phyloP scores from a whole-genome alignment of 2,888 invertebrate genomes.

The Eristalis intricaria region DNA sequence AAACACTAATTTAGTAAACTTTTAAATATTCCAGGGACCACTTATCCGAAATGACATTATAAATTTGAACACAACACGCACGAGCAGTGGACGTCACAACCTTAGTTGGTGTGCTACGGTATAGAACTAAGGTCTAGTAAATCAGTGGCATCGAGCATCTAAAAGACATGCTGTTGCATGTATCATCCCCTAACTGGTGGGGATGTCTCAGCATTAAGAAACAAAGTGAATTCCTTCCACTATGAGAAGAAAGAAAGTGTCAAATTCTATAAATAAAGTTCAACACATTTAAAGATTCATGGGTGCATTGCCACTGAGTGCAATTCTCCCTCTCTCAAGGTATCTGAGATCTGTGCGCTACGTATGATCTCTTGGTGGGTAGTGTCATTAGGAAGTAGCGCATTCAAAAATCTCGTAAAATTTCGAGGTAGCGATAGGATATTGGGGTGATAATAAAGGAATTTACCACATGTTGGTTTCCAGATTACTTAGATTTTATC shows the following conservation, averaged over 20 bases:
- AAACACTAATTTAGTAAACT: not conserved
- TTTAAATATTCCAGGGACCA: not conserved
- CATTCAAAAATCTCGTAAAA: conserved; percentile 51
- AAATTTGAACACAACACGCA: conserved; percentile 29
- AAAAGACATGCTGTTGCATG: conserved; percentile 13
- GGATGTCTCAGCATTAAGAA: conserved; percentile 40
- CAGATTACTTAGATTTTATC: conserved; percentile 32
- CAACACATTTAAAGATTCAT: conserved; percentile 56
- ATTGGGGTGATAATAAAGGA: conserved; percentile 48
- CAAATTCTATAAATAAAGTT: conserved; percentile 67
- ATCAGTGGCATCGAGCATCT: conserved; percentile 44
- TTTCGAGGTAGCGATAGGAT: conserved; percentile 39
- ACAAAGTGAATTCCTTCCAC: conserved; percentile 59
- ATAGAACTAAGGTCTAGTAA: conserved; percentile 49
- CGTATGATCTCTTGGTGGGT: conserved; percentile 32
- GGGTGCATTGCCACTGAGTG: conserved; percentile 46
- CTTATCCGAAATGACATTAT: not conserved
- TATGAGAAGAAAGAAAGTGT: conserved; percentile 63
- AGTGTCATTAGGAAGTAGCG: conserved; percentile 55
- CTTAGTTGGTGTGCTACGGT: conserved; percentile 53
- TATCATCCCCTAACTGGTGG: conserved; percentile 65
- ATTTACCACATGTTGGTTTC: conserved; percentile 66
- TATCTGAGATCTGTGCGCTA: conserved; percentile 32
- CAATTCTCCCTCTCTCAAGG: conserved; percentile 37
- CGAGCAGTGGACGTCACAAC: conserved; percentile 44